A percentile compares a stretch with the other conserved stretches of the same genome.
Conservation (phyloP, 2,797 vertebrate genomes). For the Cheirogaleus major region DNA sequence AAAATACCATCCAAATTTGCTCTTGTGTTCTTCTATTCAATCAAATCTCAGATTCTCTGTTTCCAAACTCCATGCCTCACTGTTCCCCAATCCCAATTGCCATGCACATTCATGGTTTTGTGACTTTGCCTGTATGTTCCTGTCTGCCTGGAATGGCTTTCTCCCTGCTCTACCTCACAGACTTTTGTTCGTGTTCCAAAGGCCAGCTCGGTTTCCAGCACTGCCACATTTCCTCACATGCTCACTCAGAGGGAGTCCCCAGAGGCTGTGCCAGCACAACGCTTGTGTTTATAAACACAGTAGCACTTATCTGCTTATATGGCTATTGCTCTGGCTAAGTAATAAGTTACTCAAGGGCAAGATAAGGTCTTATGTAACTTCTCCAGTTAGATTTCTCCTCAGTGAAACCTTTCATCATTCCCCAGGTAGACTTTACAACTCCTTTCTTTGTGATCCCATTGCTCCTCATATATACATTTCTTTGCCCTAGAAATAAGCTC, state of each 20-base stretch:
- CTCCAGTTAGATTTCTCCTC: not conserved
- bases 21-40: not conserved
- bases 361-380: not conserved
- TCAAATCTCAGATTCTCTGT: not conserved
- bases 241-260: not conserved
- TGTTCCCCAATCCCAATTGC: not conserved
- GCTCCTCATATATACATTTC: not conserved
- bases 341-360: not conserved
- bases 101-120: not conserved
- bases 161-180: not conserved
- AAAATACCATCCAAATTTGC: not conserved
- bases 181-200: not conserved
- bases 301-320: not conserved
- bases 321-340: not conserved
- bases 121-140: not conserved
- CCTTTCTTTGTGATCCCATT: not conserved
- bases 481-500: conserved; percentile 1
- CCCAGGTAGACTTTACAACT: not conserved
- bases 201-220: not conserved
- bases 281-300: not conserved
- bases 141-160: not conserved
- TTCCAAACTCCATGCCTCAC: not conserved
- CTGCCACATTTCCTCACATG: not conserved
- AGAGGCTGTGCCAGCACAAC: not conserved
- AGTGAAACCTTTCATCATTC: not conserved